Base-by-base conservation (phyloP, 2,797 vertebrate genomes). In the Propithecus deckenii region DNA sequence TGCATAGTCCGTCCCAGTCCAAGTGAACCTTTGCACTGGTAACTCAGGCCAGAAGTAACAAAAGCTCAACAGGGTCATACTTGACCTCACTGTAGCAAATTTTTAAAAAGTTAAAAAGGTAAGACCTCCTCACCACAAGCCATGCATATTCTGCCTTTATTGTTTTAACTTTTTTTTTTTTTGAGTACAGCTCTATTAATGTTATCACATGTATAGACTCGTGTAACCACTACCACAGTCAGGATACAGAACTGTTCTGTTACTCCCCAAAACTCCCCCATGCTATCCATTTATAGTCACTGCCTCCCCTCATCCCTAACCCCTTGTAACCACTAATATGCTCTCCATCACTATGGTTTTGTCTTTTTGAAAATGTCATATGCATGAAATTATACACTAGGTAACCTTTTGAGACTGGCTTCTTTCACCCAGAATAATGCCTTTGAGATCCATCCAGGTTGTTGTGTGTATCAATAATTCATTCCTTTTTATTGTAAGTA, bases 391-490 rank as follows among this genome's bases (percentile, higher is more conserved):
- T 69, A 43, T 46, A 88, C 30, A 50, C 20, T 71, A 76, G 46
- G 13, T 83, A 95, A 96, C 86, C 80, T 96, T 95, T 95, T 78
- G 86, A 96, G 79, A 95, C 67, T 80, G 38, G 59, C 50, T 95
- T 90, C 87, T 94, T 97, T 94, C 72, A 48, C 46, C 50, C 43
- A 88, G 85, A 85, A 94, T 59, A 95, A 92, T 65, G 67, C 48
- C 87, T 97, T 46, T 97, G 95, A 88, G 43, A 97, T 90, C 30
- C 89, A 94, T 74, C 88, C 91, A 91, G 75, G 59, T 86, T 93
- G 74, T 81, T 94, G 46, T 75, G 76, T 89, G 32, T 76, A 78
- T 95, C 87, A 69, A 72, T 76, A 94, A 90, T 96, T 95, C 35
- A 15, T 86, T 95, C 71, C 32, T 79, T 81, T 95, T 80, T 80